These are phyloP conservation scores for Leptinotarsa lineolata DNA, from an alignment of 1,140 invertebrate species.

Conservation along the genomic window DNA sequence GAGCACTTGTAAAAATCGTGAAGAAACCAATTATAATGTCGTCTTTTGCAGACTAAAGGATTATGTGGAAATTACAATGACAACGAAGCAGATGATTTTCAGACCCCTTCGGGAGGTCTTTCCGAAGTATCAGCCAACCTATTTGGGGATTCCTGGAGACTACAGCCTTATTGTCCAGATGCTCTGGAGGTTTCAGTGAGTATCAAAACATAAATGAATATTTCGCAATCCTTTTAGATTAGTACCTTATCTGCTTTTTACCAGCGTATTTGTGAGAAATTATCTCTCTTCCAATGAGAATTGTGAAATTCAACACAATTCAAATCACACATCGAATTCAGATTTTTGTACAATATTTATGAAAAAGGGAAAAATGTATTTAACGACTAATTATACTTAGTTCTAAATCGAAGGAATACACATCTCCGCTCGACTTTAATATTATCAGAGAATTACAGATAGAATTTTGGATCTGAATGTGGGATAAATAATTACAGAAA, in stretches of 20 bases:
- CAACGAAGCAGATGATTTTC: slow-evolving; percentile 80
- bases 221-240: too few species aligned
- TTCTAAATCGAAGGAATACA: too few species aligned
- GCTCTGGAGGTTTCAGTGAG: slow-evolving; percentile 57
- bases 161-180: slow-evolving; percentile 74
- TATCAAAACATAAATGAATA: background rate
- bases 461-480: too few species aligned
- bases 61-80: slow-evolving; percentile 91
- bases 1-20: slow-evolving; percentile 21
- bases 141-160: slow-evolving; percentile 86
- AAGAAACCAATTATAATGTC: too few species aligned
- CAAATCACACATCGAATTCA: too few species aligned
- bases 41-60: slow-evolving; percentile 70
- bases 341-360: too few species aligned
- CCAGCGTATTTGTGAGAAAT: background rate
- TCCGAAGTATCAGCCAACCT: slow-evolving; percentile 71
- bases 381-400: too few species aligned
- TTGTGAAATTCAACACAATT: too few species aligned
- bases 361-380: too few species aligned
- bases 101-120: slow-evolving; percentile 76
- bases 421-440: too few species aligned
- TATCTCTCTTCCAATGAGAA: background rate
- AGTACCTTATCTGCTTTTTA: background rate
- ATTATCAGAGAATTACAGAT: too few species aligned
- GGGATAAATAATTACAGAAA: too few species aligned